Evolutionary conservation across 2,888 invertebrate species (phyloP), one percentile per base, ranked within the genome.

Genomic region (Geophilus truncorum): DNA sequence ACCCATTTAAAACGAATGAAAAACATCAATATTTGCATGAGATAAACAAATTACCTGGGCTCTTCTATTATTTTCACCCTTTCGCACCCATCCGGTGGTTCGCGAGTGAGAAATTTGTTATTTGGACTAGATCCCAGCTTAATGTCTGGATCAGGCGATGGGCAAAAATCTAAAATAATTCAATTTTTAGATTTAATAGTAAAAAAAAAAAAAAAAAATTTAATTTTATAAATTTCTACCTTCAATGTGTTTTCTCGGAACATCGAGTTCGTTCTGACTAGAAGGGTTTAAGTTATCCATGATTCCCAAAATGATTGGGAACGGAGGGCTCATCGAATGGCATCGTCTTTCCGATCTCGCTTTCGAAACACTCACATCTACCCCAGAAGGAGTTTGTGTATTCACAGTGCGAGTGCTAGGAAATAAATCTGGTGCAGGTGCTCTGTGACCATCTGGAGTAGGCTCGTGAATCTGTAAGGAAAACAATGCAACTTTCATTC

Each of bases 51-150:
- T 85, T 85, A 90, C 90, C 89, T 89, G 84, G 87, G 87, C 85
- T 91, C 91, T 85, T 91, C 91, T 81, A 90, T 89, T 83, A 90
- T 90, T 87, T 92, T 93, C 83, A 93, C 89, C 86, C 91, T 93
- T 90, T 95, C 94, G 90, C 94, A 95, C 86, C 95, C 95, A 89
- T 95, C 94, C 28, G 95, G 95, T 79, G 95, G 95, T 88, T 94
- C 94, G 80, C 95, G 90, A 51, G 94, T 93, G 86, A 94, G 90
- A 88, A 94, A 94, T 86, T 92, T 91, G 87, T 94, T 94, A 86
- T 93, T 93, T 51, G 94, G 94, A 82, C 94, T 94, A 82, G 94
- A 92, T 80, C 93, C 93, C 81, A 89, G 86, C 82, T 83, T 81
- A 79, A 82, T 70, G 82, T 84, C 81, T 81, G 82, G 70, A 78